Base-by-base conservation (phyloP, 2,113 vertebrate species). In the Spermophilus dauricus region DNA sequence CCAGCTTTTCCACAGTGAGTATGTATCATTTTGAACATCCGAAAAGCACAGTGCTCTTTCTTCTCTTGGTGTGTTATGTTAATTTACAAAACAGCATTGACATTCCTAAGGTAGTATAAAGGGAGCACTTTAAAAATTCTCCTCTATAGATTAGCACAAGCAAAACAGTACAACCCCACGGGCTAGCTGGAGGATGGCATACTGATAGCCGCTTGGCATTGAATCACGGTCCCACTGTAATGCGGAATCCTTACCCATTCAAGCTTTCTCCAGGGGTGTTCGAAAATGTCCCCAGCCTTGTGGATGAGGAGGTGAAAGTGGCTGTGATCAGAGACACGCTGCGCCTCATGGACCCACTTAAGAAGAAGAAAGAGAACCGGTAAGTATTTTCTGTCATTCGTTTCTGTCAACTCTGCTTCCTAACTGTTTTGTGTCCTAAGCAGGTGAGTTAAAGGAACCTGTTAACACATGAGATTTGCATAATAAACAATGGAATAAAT, bases 241-340 rank as follows among this genome's bases (percentile, higher is more conserved):
- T 95, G 82, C 8, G n/a, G 28, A 96, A 20, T 96, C 83, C 80
- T 96, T 96, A 70, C 76, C 94, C 61, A 89, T 98, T 98, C 73
- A 98, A 99, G 99, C 99, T 99, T 75, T 99, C 99, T 97, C 99
- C 99, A 17, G 99, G 99, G 63, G 99, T 99, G 1, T 99, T 99
- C 98, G 99, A 99, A 91, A 99, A 99, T 1, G 99, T 99, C 34
- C 99, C 99, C 56, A 99, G 99, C 98, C 99, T 99, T 1, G 99
- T 99, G 1, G 99, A 99, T 81, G 99, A 99, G 94, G 99, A 99
- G 81, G 99, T 99, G 51, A 99, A 99, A 98, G 99, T 99, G 80
- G 99, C 99, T 0, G 99, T 99, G 91, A 99, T 99, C 98, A 99
- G 99, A 95, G 99, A 99, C 98, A 99, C 99, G 0, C 99, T 99